phyloP scores from a whole-genome alignment of 2,113 vertebrate species.

The Lepisosteus osseus region DNA sequence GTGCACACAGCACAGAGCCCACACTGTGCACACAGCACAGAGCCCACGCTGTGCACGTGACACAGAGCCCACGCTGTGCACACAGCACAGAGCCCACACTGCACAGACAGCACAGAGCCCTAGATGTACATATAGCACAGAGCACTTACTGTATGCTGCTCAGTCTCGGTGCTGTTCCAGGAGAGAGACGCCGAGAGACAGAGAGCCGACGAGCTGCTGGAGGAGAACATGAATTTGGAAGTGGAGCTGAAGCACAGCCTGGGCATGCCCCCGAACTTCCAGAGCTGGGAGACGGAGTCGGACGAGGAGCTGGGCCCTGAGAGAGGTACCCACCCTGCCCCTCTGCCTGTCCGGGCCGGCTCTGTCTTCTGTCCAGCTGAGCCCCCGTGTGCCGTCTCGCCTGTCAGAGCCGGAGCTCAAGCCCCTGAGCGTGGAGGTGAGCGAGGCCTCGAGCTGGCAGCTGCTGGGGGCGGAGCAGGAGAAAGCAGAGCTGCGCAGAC shows the following conservation, averaged over 20 bases:
- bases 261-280: constrained; percentile 18
- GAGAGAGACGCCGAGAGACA: constrained; percentile 72
- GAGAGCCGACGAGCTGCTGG: constrained; percentile 71
- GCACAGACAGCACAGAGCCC: too few species aligned
- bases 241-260: constrained; percentile 57
- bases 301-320: constrained; percentile 56
- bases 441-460: constrained; percentile 60
- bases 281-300: constrained; percentile 56
- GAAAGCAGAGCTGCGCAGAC: constrained; percentile 61
- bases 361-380: neutral
- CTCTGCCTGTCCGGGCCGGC: neutral
- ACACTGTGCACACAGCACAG: too few species aligned
- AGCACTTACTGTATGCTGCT: constrained; percentile 3
- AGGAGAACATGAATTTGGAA: constrained; percentile 72
- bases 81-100: neutral
- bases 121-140: neutral
- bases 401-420: constrained; percentile 48
- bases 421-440: constrained; percentile 68
- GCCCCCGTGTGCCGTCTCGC: neutral
- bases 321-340: constrained; percentile 43
- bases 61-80: neutral
- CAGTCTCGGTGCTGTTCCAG: constrained; percentile 38
- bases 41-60: too few species aligned
- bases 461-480: constrained; percentile 72
- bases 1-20: too few species aligned